Base-by-base conservation (phyloP, 2,113 vertebrate species). In the Globicephala melas region DNA sequence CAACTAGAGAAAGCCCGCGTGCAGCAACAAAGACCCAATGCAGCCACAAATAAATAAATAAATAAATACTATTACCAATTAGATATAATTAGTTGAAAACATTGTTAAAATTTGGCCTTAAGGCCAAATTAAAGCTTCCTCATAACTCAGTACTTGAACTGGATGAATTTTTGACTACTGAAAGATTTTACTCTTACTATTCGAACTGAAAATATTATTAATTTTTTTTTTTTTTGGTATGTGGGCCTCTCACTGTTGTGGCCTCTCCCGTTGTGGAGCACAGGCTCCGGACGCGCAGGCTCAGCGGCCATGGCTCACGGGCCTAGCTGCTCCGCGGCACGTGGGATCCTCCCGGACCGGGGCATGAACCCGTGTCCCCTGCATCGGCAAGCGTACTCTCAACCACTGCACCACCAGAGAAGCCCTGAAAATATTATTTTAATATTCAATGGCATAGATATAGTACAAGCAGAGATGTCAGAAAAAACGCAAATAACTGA, bases 321-420 rank as follows among this genome's bases (percentile, higher is more conserved):
- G 47, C 12, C 47, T 14, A 50, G 47, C 47, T 3, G 2, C 47
- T 50, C 47, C 3, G 0, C 8, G 47, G 47, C 12, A 47, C 0
- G 11, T 47, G 11, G 47, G 0, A 47, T 47, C 11, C 47, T 47
- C 47, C 47, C 11, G 11, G 47, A 47, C 47, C 2, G 2, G 47
- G 47, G 47, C 47, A 47, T 10, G 8, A 47, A 12, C 47, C 47
- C 3, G 0, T 13, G 13, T 14, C 13, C 47, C 11, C 47, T 50
- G 47, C 47, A 50, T 50, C 13, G 47, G 47, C 47, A 50, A 14
- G 47, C 0, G 47, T 3, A 50, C 47, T 50, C 13, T 14, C 47
- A 50, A 50, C 47, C 47, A 50, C 47, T 50, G 47, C 3, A 4
- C 47, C 3, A 50, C 47, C 47, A 50, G 47, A 1, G 47, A 50